phyloP scores from a whole-genome alignment of 2,113 vertebrate species.

The Melozone crissalis region DNA sequence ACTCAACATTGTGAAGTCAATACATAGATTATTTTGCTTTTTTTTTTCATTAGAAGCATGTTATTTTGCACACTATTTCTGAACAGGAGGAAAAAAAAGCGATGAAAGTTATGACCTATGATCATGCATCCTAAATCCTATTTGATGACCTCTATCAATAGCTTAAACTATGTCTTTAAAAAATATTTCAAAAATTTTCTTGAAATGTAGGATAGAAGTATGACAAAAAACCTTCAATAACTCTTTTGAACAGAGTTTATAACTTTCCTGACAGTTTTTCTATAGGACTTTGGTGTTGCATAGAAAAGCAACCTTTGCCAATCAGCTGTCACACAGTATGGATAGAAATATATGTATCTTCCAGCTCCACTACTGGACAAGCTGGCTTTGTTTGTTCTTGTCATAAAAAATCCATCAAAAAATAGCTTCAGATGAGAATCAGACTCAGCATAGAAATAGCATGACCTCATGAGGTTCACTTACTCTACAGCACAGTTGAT shows the following conservation, averaged over 20 bases:
- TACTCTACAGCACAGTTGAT: neutral
- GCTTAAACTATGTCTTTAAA: neutral
- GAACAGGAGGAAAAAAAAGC: neutral
- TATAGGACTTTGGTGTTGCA: neutral
- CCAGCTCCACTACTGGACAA: neutral
- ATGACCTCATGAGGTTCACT: neutral
- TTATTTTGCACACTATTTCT: neutral
- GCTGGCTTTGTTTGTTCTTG: neutral
- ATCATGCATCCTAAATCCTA: neutral
- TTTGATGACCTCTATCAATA: neutral
- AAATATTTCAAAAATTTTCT: neutral
- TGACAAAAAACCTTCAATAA: neutral
- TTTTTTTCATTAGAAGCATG: neutral
- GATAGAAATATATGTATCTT: neutral
- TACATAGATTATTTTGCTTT: neutral
- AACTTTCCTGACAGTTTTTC: neutral
- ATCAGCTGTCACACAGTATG: neutral
- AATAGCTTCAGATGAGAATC: neutral
- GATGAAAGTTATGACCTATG: accelerated
- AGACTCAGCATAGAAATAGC: neutral
- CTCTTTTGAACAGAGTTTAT: neutral
- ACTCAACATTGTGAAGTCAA: neutral
- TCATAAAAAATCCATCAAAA: neutral
- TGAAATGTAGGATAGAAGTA: neutral
- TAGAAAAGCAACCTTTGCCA: neutral